phyloP scores from a whole-genome alignment of 1,140 invertebrate genomes.

The Rhopalosiphum padi region DNA sequence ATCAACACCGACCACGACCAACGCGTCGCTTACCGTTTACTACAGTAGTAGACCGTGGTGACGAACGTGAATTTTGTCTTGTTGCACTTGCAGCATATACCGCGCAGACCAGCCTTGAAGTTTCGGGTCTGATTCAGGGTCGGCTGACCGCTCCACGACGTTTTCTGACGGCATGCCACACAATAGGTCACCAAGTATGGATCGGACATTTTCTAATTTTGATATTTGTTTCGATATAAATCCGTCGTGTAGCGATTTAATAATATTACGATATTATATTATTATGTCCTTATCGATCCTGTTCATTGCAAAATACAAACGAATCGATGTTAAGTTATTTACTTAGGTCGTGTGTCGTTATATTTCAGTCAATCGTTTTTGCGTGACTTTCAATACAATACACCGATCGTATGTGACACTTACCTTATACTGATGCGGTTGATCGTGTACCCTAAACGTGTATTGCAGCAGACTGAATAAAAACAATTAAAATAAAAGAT shows the following conservation, averaged over 20 bases:
- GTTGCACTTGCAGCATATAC: neutral
- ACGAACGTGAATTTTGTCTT: slow-evolving; percentile 42
- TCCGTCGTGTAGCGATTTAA: neutral
- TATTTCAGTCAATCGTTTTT: neutral
- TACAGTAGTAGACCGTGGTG: neutral
- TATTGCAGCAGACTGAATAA: neutral
- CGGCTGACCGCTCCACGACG: neutral
- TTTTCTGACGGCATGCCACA: slow-evolving; percentile 6
- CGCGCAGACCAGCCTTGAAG: neutral
- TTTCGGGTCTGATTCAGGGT: neutral
- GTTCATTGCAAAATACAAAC: neutral
- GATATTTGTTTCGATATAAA: neutral
- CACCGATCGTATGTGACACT: neutral
- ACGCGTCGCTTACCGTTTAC: neutral
- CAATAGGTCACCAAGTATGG: neutral
- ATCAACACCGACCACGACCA: neutral
- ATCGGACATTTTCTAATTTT: neutral
- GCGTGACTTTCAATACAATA: neutral
- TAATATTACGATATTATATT: neutral
- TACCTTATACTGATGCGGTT: neutral
- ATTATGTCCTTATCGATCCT: neutral
- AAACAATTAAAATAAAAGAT: neutral
- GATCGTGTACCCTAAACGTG: neutral
- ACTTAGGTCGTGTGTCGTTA: no score
- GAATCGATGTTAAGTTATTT: neutral